phyloP scores from a whole-genome alignment of 2,888 invertebrate species.

The Copidosoma aretas region DNA sequence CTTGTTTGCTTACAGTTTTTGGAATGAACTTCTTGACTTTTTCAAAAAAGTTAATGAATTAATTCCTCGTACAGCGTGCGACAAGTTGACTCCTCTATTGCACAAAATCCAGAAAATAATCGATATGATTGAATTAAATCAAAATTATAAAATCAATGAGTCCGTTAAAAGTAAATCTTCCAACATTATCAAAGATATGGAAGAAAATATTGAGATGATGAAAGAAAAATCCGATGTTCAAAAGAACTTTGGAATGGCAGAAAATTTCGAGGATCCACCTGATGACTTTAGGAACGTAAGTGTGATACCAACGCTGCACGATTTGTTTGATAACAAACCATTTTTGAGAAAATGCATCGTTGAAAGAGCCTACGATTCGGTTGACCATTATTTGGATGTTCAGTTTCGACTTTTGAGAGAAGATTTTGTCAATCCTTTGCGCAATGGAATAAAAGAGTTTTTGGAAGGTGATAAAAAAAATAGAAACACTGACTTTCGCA shows the following conservation, averaged over 20 bases:
- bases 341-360: constrained; percentile 5
- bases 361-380: constrained; percentile 11
- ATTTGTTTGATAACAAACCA: constrained; percentile 6
- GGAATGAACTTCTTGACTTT: not conserved
- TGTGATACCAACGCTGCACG: constrained; percentile 8
- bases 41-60: constrained; percentile 8
- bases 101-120: not conserved
- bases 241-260: not conserved
- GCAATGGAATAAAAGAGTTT: constrained; percentile 13
- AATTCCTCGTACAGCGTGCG: not conserved
- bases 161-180: not conserved
- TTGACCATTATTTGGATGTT: constrained; percentile 20
- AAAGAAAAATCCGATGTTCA: not conserved
- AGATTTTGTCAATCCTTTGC: constrained; percentile 20
- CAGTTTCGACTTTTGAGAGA: constrained; percentile 23
- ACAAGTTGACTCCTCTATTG: not conserved
- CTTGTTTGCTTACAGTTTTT: not conserved
- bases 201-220: not conserved
- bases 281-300: constrained; percentile 14
- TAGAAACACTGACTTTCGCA: constrained; percentile 9
- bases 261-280: not conserved
- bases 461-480: not conserved
- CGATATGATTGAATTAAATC: not conserved
- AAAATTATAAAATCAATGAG: constrained; percentile 1
- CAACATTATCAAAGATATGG: not conserved